A percentile compares a stretch with the other conserved stretches of the same genome.
phyloP scores from a whole-genome alignment of 35 echinoderm and acorn worm species.

The Amphiura filiformis region DNA sequence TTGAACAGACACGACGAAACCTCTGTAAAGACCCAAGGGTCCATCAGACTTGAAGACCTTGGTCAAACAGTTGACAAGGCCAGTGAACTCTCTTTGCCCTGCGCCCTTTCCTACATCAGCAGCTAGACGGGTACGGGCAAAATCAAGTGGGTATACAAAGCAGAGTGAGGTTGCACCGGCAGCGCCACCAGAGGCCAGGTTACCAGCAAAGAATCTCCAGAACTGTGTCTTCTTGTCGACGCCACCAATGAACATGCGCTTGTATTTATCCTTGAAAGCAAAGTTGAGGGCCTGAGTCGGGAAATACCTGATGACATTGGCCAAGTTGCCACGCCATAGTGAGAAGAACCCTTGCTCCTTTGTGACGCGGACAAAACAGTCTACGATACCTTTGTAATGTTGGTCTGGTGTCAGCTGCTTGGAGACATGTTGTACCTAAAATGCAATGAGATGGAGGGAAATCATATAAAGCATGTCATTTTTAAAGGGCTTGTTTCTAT shows the following conservation, averaged over 20 bases:
- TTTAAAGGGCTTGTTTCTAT: no score
- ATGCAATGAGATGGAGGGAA: no score
- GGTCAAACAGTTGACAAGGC: constrained; percentile 83
- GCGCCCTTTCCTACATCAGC: constrained; percentile 80
- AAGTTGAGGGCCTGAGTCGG: constrained; percentile 97
- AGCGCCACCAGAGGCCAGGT: constrained; percentile 99
- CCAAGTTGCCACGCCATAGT: constrained; percentile 96
- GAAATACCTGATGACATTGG: constrained; percentile 98
- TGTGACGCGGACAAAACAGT: constrained; percentile 84
- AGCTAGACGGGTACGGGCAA: constrained; percentile 96
- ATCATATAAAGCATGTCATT: no score
- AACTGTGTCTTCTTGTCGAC: no score
- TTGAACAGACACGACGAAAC: constrained; percentile 88
- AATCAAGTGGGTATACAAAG: constrained; percentile 96
- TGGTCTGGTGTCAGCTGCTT: constrained; percentile 66
- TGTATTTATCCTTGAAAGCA: no score
- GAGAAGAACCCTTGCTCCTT: constrained; percentile 98
- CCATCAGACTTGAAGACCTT: constrained; percentile 93
- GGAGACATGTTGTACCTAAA: constrained; percentile 91
- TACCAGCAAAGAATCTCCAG: no score
- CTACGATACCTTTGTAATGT: constrained; percentile 91
- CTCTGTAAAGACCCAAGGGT: constrained; percentile 76
- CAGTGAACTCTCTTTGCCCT: constrained; percentile 72
- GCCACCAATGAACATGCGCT: no score
- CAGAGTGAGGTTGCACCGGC: constrained; percentile 93